phyloP scores from a whole-genome alignment of 2,113 vertebrate genomes.

The Callaeas wilsoni region DNA sequence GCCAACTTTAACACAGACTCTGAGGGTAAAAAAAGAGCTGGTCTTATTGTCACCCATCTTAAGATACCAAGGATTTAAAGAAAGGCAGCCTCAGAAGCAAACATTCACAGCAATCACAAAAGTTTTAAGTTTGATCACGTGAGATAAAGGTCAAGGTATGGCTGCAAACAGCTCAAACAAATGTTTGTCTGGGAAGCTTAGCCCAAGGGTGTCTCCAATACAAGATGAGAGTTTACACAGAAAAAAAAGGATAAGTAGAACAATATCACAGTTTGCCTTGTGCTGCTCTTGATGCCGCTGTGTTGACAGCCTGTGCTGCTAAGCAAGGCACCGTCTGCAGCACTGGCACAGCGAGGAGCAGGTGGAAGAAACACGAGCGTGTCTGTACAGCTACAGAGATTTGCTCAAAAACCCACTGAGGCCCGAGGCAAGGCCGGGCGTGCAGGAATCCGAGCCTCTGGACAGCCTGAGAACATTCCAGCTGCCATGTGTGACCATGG shows the following conservation, averaged over 20 bases:
- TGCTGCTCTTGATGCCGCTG: rapidly evolving
- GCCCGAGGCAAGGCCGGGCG: neutral
- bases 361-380: neutral
- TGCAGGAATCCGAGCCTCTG: neutral
- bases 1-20: neutral
- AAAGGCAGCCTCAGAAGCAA: neutral
- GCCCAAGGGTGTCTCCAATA: neutral
- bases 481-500: neutral
- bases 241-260: neutral
- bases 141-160: slow-evolving; percentile 4
- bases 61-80: neutral
- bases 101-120: neutral
- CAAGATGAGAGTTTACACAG: neutral
- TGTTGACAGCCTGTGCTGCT: neutral
- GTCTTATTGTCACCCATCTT: neutral
- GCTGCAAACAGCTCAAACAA: neutral
- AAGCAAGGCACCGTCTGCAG: neutral
- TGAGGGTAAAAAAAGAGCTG: neutral
- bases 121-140: neutral
- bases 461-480: neutral
- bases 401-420: neutral
- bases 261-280: neutral
- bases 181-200: neutral
- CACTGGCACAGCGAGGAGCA: neutral
- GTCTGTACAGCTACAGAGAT: neutral